Evolutionary conservation across 2,113 vertebrate genomes (phyloP).

Genomic region (Puntigrus tetrazona): DNA sequence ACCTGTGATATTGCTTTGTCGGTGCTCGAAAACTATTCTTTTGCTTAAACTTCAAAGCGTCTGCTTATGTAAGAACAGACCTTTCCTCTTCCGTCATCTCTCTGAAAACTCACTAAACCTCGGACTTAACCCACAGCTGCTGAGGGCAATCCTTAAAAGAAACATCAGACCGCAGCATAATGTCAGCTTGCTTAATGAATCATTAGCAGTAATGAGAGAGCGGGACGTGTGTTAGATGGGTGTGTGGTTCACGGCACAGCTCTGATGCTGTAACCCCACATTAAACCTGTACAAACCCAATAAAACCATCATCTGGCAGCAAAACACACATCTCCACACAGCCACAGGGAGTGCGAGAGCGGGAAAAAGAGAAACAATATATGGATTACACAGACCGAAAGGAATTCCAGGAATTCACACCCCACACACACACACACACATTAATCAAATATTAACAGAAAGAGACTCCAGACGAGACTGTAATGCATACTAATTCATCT

Average conservation of each 20-base stretch:
- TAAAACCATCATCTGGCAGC: background rate
- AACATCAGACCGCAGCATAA: slow-evolving; percentile 8
- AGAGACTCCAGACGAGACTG: background rate
- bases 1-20: background rate
- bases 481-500: background rate
- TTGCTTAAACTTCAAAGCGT: background rate
- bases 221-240: slow-evolving; percentile 31
- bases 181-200: slow-evolving; percentile 32
- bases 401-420: slow-evolving; percentile 45
- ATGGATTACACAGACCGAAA: slow-evolving; percentile 43
- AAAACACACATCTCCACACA: background rate
- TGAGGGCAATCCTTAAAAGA: slow-evolving; percentile 8
- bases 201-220: slow-evolving; percentile 14
- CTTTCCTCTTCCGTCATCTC: background rate
- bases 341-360: slow-evolving; percentile 1
- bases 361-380: slow-evolving; percentile 33
- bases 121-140: background rate
- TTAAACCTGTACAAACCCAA: background rate
- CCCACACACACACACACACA: slow-evolving; percentile 5
- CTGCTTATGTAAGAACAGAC: slow-evolving; percentile 1
- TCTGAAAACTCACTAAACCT: background rate
- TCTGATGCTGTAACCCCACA: slow-evolving; percentile 14
- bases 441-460: slow-evolving; percentile 48
- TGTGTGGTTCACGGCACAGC: background rate
- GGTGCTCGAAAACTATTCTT: background rate